Evolutionary conservation across 2,113 vertebrate genomes (phyloP).

Genomic region (Alligator sinensis): DNA sequence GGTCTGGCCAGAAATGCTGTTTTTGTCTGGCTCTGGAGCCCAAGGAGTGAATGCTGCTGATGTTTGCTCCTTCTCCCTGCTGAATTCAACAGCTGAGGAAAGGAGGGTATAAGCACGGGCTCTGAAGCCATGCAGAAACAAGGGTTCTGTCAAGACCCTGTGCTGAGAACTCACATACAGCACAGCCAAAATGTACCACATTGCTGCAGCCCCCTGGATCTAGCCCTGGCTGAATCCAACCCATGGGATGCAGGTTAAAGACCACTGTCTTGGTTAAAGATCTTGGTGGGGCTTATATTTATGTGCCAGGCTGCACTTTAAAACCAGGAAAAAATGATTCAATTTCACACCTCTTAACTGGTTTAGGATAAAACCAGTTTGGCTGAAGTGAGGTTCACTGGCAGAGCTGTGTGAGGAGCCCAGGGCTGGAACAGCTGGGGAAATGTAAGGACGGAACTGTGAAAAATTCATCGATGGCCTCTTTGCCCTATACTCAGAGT

Average conservation of each 20-base stretch:
- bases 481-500: neutral
- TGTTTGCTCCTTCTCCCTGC: too few species aligned
- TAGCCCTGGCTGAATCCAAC: too few species aligned
- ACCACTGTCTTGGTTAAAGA: neutral
- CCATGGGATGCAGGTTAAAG: neutral
- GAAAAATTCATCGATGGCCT: neutral
- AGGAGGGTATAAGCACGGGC: too few species aligned
- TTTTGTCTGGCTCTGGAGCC: too few species aligned
- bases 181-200: too few species aligned
- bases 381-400: neutral
- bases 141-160: too few species aligned
- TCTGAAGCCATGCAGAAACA: too few species aligned
- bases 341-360: neutral
- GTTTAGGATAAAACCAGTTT: neutral
- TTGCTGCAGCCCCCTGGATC: too few species aligned
- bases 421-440: accelerated
- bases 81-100: too few species aligned
- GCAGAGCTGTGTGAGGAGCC: neutral
- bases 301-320: neutral
- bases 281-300: neutral
- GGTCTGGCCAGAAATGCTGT: too few species aligned
- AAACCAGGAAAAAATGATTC: neutral
- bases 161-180: too few species aligned
- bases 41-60: too few species aligned
- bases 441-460: neutral